Evolutionary conservation across 2,888 invertebrate species (phyloP), one percentile per base, ranked within the genome.

Genomic region (Stenolophus ochropezus): DNA sequence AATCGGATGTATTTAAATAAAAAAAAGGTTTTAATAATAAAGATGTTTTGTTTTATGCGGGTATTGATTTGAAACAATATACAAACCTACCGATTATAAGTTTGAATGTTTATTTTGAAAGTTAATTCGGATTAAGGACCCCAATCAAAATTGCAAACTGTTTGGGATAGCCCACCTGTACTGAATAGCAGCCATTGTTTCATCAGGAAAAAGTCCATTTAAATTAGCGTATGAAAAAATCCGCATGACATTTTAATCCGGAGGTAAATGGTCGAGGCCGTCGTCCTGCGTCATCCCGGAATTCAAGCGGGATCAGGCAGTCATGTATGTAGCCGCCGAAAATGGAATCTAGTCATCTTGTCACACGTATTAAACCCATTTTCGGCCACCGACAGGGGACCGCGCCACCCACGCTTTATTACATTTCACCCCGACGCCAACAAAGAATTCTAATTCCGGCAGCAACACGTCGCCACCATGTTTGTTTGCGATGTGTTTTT

Each of bases 321-420:
- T 42, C 65, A 69, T 69, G 65, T 33, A 69, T 69, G 65, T 69
- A 18, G 8, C 33, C 27, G 27, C 65, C 65, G 65, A 69, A 69
- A 69, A 69, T 69, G 65, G 65, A 69, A 69, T 69, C 65, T 33
- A 69, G 65, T 73, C 73, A 73, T 6, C 47, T 73, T 73, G 73
- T 73, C 47, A 49, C 73, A 73, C 73, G 73, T 73, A 73, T 73
- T 73, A 73, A 73, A 73, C 73, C 49, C 47, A 73, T 73, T 73
- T 49, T 49, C 73, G 47, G 73, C 23, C 47, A 73, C 47, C 73
- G 71, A 61, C 20, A 18, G 14, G 42, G 20, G 69, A 16, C 6
- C 2, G 20, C 6, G 27, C 23, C 16, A n/a, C 69, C 16, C 20
- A 49, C 49, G 47, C 73, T 73, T 73, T 73, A 73, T 73, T 73